These are phyloP conservation scores for Trissolcus japonicus DNA, from an alignment of 2,888 invertebrate species.

Conservation along the genomic window DNA sequence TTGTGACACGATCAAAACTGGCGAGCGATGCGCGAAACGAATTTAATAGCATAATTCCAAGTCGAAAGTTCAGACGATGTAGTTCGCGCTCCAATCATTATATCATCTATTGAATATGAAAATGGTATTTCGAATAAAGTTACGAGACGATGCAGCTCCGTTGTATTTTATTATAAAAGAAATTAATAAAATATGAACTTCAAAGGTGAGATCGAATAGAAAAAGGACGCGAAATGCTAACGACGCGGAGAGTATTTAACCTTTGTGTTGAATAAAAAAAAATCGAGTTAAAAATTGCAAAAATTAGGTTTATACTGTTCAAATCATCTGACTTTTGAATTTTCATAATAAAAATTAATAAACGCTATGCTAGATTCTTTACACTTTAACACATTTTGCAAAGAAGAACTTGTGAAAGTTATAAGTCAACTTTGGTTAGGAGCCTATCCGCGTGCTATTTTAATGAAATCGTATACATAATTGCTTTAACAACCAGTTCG, in stretches of 20 bases:
- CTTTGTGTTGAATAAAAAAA: constrained; percentile 19
- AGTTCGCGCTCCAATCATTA: not conserved
- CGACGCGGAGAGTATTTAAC: constrained; percentile 14
- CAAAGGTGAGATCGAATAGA: constrained; percentile 28
- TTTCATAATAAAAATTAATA: not conserved
- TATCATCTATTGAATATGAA: not conserved
- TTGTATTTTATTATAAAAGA: constrained; percentile 14
- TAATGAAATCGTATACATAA: constrained; percentile 9
- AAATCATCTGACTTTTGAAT: not conserved
- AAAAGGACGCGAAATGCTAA: constrained; percentile 37
- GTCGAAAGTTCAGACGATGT: not conserved
- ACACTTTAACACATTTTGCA: not conserved
- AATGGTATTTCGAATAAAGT: not conserved
- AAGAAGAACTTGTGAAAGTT: not conserved
- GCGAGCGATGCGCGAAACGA: not conserved
- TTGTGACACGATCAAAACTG: not conserved
- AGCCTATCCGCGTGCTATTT: constrained; percentile 3
- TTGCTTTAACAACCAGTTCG: constrained; percentile 9
- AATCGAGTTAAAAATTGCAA: constrained; percentile 6
- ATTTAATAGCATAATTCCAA: not conserved
- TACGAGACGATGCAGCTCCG: not conserved
- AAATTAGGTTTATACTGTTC: not conserved
- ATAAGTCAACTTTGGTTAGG: too few species aligned
- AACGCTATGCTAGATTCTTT: not conserved
- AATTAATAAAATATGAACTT: constrained; percentile 39